Evolutionary conservation across 2,888 invertebrate genomes (phyloP), one percentile per base, ranked within the genome.

Genomic region (Lycaena phlaeas): DNA sequence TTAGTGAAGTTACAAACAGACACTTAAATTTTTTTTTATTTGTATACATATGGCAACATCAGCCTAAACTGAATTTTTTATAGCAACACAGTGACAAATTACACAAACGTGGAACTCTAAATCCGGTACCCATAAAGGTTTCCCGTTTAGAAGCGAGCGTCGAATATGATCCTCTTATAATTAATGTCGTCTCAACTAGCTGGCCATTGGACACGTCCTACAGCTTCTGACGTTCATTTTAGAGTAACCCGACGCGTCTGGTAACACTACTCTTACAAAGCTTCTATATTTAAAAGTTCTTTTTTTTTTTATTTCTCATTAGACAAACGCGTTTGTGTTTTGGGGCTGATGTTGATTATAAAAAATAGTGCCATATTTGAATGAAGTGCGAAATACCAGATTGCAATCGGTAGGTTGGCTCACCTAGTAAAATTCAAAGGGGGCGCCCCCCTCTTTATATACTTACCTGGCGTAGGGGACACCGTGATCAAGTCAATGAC

Each of bases 191-290:
- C 72, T 71, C 71, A 59, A 58, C 64, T 61, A 59, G 61, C 62
- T 61, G 61, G 61, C 46, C 49, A 57, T 45, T 48, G 43, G 50
- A 54, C 49, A 56, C 56, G 46, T 49, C 54, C 58, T 27, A 15
- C 54, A 62, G 58, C 57, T 49, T 29, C 59, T 64, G 68, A 67
- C 69, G 75, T 69, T 71, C 63, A 69, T 72, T 76, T 76, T 73
- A 63, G 68, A 65, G 77, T 56, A 76, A 79, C 62, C 50, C 46
- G 70, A 78, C 54, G 56, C 66, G 68, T 70, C 72, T 74, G 70
- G 58, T 57, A 57, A 46, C 55, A 58, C 47, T 48, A 46, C 39
- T 46, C 44, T 43, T 46, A 34, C 34, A 22, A 22, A 34, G n/a
- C 11, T 34, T 34, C 34, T 18, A 22, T 11, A 34, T 34, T 34